Evolutionary conservation across 2,888 invertebrate species (phyloP).

Genomic region (Mythimna vitellina): DNA sequence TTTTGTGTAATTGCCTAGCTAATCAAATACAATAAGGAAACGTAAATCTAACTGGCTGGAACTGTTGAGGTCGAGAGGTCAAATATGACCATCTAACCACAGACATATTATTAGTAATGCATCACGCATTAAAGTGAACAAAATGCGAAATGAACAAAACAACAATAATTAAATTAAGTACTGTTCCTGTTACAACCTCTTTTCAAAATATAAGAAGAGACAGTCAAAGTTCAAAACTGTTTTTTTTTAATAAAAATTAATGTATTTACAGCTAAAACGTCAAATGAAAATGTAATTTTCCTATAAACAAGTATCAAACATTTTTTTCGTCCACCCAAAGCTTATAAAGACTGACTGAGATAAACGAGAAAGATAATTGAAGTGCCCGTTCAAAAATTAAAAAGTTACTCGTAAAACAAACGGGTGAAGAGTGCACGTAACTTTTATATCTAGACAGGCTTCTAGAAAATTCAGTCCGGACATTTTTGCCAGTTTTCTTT

Average conservation of each 20-base stretch:
- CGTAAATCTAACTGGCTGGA: conserved; percentile 12
- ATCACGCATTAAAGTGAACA: conserved; percentile 33
- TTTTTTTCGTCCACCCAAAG: conserved; percentile 67
- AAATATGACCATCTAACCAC: conserved; percentile 33
- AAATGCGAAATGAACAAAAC: background rate
- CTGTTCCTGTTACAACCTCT: background rate
- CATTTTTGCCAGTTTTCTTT: conserved; percentile 44
- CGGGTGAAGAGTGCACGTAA: conserved; percentile 49
- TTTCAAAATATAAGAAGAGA: background rate
- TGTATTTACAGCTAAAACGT: conserved; percentile 63
- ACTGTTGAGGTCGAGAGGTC: conserved; percentile 38
- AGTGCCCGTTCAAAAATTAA: conserved; percentile 78
- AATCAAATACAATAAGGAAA: conserved; percentile 47
- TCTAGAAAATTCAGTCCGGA: conserved; percentile 42
- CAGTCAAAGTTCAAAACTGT: conserved; percentile 9
- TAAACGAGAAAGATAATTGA: conserved; percentile 84
- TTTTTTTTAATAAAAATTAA: conserved; percentile 67
- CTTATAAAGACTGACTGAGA: conserved; percentile 84
- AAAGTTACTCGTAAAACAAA: conserved; percentile 68
- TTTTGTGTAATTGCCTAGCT: conserved; percentile 9
- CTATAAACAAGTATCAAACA: conserved; percentile 77
- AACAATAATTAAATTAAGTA: background rate
- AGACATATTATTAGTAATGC: conserved; percentile 37
- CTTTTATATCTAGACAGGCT: conserved; percentile 48
- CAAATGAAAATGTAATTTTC: conserved; percentile 72